Evolutionary conservation across 2,797 vertebrate genomes (phyloP), one percentile per base, ranked within the genome.

Genomic region (Helostoma temminkii): DNA sequence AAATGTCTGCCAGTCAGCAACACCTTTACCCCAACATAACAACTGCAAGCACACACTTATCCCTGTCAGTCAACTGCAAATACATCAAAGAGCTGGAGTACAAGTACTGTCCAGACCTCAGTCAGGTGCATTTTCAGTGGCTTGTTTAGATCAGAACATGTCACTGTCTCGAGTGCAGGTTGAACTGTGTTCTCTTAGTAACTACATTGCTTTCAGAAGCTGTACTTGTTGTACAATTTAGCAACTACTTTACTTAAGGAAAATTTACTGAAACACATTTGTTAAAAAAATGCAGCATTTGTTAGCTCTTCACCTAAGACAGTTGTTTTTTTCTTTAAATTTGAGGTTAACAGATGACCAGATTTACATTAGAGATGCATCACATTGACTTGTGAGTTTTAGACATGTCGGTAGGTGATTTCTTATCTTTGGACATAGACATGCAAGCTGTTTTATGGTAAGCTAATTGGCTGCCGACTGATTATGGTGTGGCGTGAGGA

Each of bases 1-100:
- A 75, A 84, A 70, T 41, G 42, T 58, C 71, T 76, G 75, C 71
- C 79, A 83, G 60, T 53, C 46, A 63, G 54, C 39, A 75, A 77
- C 78, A 55, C 28, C 43, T 58, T 61, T 41, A 49, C 32, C 53
- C 24, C 19, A 50, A 25, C 53, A 66, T 64, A 72, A 25, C 34
- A 45, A 15, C 26, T 48, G 41, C 63, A 30, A 24, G 66, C 66
- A 76, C 64, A 75, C 67, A 76, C 75, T 57, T 48, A 75, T 77
- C 54, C 53, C 46, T 30, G 25, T 60, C 62, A 76, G 48, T 73
- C 76, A 63, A 21, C 60, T 41, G 57, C 59, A 47, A 3, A 62
- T 52, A 66, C 65, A 74, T 79, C 71, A 80, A 76, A 85, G 66
- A 62, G 67, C 24, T 24, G 15, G 9, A 43, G 28, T 5, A n/a